Percentiles rank a stretch among this genome's conserved stretches.
These are phyloP conservation scores for Apostichopus leukothele DNA, from an alignment of 53 echinoderm and acorn worm species.

Conservation along the genomic window DNA sequence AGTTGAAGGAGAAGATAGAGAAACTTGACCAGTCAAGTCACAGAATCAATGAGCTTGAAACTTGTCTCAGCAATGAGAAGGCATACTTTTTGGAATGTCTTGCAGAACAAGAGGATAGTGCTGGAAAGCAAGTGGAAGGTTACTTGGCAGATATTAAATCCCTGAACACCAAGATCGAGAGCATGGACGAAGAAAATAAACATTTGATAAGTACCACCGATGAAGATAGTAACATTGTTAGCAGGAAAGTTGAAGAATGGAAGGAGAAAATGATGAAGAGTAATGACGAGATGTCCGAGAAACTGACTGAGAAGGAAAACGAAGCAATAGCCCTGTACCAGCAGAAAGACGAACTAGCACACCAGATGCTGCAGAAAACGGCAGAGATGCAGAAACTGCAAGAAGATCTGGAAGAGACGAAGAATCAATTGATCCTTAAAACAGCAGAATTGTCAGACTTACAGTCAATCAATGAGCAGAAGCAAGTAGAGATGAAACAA, in stretches of 20 bases:
- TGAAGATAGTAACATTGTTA: background rate
- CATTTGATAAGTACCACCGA: background rate
- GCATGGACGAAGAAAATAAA: constrained; percentile 11
- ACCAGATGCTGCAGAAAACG: constrained; percentile 16
- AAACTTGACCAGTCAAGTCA: constrained; percentile 28
- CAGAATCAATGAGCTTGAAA: constrained; percentile 39
- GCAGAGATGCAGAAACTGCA: background rate
- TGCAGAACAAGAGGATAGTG: constrained; percentile 56
- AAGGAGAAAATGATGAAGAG: background rate
- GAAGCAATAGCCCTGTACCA: background rate
- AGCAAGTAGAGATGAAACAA: background rate
- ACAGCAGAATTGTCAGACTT: background rate
- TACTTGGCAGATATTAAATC: constrained; percentile 21
- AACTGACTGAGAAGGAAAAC: background rate
- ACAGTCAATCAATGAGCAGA: background rate
- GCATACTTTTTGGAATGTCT: constrained; percentile 50
- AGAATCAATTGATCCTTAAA: background rate
- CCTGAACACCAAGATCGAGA: background rate
- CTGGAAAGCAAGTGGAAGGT: constrained; percentile 32
- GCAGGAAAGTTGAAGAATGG: constrained; percentile 3
- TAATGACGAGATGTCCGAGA: constrained; percentile 8
- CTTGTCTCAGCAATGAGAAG: constrained; percentile 48
- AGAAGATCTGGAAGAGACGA: background rate
- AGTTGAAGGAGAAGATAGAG: constrained; percentile 21
- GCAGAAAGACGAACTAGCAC: constrained; percentile 12